These are phyloP conservation scores for Priocnemis perturbator DNA, from an alignment of 2,888 invertebrate species.

Conservation along the genomic window DNA sequence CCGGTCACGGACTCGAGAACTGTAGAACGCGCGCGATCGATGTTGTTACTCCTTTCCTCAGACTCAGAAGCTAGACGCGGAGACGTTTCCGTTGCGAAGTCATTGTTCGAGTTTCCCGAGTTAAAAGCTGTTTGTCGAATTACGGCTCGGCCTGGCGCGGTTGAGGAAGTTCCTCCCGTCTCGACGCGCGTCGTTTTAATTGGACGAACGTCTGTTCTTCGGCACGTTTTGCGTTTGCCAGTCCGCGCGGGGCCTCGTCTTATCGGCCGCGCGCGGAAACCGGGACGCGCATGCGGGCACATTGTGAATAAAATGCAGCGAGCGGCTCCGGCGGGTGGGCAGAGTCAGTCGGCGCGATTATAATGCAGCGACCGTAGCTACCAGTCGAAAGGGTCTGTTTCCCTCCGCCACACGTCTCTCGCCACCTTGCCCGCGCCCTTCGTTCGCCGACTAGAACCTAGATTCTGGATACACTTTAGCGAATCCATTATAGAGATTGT, in stretches of 20 bases:
- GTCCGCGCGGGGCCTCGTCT: too few relatives aligned
- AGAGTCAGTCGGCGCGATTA: slow-evolving; percentile 48
- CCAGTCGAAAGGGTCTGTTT: slow-evolving; percentile 47
- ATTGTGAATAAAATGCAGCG: slow-evolving; percentile 51
- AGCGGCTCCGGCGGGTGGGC: slow-evolving; percentile 5
- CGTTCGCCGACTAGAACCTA: slow-evolving; percentile 47
- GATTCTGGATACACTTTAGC: slow-evolving; percentile 66
- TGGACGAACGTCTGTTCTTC: too few relatives aligned
- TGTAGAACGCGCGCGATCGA: too few relatives aligned
- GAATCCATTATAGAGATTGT: slow-evolving; percentile 74
- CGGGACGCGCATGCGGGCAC: slow-evolving; percentile 43
- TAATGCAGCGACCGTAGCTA: slow-evolving; percentile 53
- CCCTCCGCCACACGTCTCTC: slow-evolving; percentile 29
- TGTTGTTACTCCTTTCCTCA: too few relatives aligned
- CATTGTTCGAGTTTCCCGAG: too few relatives aligned
- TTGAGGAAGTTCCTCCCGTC: slow-evolving; percentile 1
- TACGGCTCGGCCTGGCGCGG: slow-evolving; percentile 1
- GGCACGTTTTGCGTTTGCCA: too few relatives aligned
- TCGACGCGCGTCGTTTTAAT: too few relatives aligned
- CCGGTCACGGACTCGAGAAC: too few relatives aligned
- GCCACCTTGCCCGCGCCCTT: slow-evolving; percentile 26
- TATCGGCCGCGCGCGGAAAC: slow-evolving; percentile 33
- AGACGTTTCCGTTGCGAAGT: too few relatives aligned
- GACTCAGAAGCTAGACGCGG: too few relatives aligned
- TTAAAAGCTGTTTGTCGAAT: too few relatives aligned